Conservation (phyloP, 2,797 vertebrate species). For the Remorina albescens region DNA sequence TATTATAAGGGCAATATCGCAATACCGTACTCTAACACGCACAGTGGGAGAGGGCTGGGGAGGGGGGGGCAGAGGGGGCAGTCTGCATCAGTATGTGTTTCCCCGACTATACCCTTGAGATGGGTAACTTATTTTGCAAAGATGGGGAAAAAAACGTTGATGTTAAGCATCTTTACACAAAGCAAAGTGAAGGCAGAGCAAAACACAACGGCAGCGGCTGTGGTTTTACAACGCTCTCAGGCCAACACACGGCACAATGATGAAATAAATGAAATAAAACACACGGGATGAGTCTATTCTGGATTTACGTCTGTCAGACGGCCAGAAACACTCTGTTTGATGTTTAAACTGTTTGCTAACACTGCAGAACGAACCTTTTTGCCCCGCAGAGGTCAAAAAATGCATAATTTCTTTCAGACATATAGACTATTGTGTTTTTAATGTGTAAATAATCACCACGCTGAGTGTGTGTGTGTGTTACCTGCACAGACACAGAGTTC, state of each 20-base stretch:
- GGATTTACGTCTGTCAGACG: no score
- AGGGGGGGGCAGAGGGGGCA: neutral
- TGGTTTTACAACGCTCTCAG: neutral
- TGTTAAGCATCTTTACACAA: constrained; percentile 13
- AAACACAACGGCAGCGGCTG: constrained; percentile 2
- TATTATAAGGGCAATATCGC: constrained; percentile 6
- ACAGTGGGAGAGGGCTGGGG: neutral
- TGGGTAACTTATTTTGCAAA: constrained; percentile 18
- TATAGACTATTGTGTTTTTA: neutral
- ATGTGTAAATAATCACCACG: neutral
- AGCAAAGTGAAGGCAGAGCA: neutral
- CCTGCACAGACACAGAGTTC: constrained; percentile 80
- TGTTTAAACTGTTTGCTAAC: neutral
- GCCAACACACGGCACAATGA: neutral
- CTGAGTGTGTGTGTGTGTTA: constrained; percentile 35
- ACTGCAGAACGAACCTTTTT: no score
- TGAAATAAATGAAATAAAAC: neutral
- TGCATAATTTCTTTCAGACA: no score
- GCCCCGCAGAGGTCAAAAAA: no score
- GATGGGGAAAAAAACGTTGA: constrained; percentile 2
- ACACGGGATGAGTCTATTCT: neutral
- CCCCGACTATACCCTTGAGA: constrained; percentile 32
- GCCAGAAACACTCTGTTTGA: no score
- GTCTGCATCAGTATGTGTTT: constrained; percentile 9
- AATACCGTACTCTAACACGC: neutral